A percentile compares a stretch with the other conserved stretches of the same genome.
Conservation (phyloP, 1,140 invertebrate genomes). For the Lycorma delicatula region DNA sequence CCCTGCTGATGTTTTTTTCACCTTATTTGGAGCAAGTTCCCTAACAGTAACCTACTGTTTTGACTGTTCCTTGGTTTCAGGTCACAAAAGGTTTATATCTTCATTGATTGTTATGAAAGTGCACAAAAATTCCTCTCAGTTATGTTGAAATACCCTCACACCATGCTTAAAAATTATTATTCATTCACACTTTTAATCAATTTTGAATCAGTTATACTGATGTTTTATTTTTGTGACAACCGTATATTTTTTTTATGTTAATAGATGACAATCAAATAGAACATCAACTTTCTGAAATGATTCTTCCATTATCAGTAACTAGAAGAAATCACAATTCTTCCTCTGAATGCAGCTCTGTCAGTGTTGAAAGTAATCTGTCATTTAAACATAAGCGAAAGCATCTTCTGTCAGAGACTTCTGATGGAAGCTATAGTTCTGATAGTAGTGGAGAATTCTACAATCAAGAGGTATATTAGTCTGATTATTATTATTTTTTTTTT, state of each 20-base stretch:
- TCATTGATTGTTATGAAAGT: no score
- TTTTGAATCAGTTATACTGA: no score
- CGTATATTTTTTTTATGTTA: no score
- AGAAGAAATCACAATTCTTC: constrained; percentile 33
- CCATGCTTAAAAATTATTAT: background rate
- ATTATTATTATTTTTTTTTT: no score
- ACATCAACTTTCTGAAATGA: constrained; percentile 17
- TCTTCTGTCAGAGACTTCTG: constrained; percentile 57
- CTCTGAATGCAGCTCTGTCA: constrained; percentile 16
- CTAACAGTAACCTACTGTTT: no score
- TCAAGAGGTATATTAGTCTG: constrained; percentile 25
- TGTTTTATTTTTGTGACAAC: no score
- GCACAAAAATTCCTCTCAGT: no score
- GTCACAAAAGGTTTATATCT: no score
- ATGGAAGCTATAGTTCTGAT: constrained; percentile 32
- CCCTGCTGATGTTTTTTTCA: no score
- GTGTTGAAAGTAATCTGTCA: background rate
- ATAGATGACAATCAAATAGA: constrained; percentile 9
- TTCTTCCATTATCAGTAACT: constrained; percentile 13
- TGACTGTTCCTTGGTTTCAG: no score
- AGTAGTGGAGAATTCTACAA: constrained; percentile 24
- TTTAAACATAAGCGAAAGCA: constrained; percentile 46
- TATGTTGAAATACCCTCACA: no score
- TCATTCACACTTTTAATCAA: background rate
- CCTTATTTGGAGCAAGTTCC: no score